Percentiles rank a stretch among this genome's conserved stretches.
Evolutionary conservation across 2,113 vertebrate genomes (phyloP).

Genomic region (Hyperopisus bebe): DNA sequence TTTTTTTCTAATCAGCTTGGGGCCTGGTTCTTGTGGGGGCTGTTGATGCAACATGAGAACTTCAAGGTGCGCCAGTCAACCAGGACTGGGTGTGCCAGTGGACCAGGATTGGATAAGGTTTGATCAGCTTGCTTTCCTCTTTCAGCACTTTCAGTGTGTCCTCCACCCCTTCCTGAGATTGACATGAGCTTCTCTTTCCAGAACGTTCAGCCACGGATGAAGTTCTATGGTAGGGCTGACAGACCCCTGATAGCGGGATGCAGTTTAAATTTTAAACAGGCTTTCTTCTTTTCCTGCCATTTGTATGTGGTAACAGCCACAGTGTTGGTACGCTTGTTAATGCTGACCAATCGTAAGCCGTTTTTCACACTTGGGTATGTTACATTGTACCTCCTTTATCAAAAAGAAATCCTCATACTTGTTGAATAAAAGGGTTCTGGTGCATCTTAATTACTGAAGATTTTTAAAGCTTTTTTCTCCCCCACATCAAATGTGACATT

Average conservation of each 20-base stretch:
- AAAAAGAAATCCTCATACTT: background rate
- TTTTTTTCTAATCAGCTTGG: background rate
- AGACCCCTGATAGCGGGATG: background rate
- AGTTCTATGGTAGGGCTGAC: slow-evolving; percentile 56
- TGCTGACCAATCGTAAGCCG: background rate
- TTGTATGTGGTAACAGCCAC: background rate
- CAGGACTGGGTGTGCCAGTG: background rate
- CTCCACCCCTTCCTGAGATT: slow-evolving; percentile 54
- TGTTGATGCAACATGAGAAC: background rate
- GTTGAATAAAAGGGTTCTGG: background rate
- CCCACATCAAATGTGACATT: background rate
- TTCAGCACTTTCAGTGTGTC: slow-evolving; percentile 36
- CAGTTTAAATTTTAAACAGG: background rate
- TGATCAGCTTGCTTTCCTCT: background rate
- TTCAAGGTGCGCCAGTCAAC: background rate
- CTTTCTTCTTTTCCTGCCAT: background rate
- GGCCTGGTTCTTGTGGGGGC: too few species aligned
- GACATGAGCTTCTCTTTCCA: slow-evolving; percentile 18
- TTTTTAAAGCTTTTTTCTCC: background rate
- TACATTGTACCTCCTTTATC: background rate
- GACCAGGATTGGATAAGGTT: background rate
- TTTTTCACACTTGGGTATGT: background rate
- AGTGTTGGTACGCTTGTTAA: background rate
- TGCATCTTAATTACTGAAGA: background rate
- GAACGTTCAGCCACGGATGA: slow-evolving; percentile 40